Percentiles rank a stretch among this genome's conserved stretches.
phyloP scores from a whole-genome alignment of 2,113 vertebrate species.

The Sprattus sprattus region DNA sequence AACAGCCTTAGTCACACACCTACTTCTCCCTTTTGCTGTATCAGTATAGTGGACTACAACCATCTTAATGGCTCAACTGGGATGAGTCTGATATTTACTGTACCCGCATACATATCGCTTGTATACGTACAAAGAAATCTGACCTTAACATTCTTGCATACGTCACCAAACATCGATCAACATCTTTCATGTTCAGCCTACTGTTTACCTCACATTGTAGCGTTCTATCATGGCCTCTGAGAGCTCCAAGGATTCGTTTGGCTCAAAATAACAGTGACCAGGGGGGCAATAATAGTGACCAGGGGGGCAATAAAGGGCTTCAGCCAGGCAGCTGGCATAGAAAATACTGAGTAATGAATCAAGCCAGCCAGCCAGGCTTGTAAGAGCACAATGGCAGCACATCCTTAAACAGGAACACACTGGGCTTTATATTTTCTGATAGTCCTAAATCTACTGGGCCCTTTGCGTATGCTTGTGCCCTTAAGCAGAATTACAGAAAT shows the following conservation, averaged over 20 bases:
- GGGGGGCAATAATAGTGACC: neutral
- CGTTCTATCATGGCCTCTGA: neutral
- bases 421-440: neutral
- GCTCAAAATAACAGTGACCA: neutral
- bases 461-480: neutral
- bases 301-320: neutral
- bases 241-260: neutral
- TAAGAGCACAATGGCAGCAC: neutral
- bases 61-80: neutral
- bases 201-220: neutral
- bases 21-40: neutral
- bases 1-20: neutral
- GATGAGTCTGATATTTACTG: neutral
- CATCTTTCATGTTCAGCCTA: neutral
- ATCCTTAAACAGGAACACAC: neutral
- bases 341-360: neutral
- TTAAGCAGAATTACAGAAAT: neutral
- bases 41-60: neutral
- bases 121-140: no score
- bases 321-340: neutral
- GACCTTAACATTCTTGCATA: neutral
- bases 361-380: neutral
- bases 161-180: neutral
- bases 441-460: neutral
- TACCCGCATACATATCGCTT: no score